phyloP scores from a whole-genome alignment of 2,113 vertebrate genomes.

The Dissostichus mawsoni region DNA sequence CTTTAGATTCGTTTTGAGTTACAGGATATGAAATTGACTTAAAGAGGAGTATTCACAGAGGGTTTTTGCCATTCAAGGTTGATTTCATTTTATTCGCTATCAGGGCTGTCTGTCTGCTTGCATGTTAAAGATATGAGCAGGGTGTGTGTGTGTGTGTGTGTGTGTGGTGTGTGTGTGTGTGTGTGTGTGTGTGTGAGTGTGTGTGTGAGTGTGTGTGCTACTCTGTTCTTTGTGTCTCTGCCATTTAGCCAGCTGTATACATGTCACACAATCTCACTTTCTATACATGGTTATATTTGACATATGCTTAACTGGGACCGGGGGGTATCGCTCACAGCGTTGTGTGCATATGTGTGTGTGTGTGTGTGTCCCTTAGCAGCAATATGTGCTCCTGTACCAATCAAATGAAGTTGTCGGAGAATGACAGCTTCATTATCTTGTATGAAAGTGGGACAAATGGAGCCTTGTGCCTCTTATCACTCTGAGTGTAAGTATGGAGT shows the following conservation, averaged over 20 bases:
- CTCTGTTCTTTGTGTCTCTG: constrained; percentile 57
- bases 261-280: constrained; percentile 77
- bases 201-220: constrained; percentile 19
- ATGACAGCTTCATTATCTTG: constrained; percentile 99
- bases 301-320: constrained; percentile 81
- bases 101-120: constrained; percentile 75
- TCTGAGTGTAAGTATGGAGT: constrained; percentile 74
- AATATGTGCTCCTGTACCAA: constrained; percentile 86
- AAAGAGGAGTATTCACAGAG: constrained; percentile 77
- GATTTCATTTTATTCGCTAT: constrained; percentile 74
- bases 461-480: constrained; percentile 97
- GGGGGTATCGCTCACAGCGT: constrained; percentile 56
- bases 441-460: constrained; percentile 99
- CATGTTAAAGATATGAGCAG: constrained; percentile 74
- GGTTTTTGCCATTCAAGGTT: constrained; percentile 82
- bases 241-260: constrained; percentile 73
- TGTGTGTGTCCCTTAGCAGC: constrained; percentile 59
- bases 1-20: constrained; percentile 75
- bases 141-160: neutral
- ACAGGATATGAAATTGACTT: constrained; percentile 79
- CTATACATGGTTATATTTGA: constrained; percentile 82
- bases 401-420: constrained; percentile 98
- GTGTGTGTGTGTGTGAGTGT: neutral
- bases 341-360: constrained; percentile 32
- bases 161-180: neutral